Evolutionary conservation across 2,797 vertebrate species (phyloP), one percentile per base, ranked within the genome.

Genomic region (Sparidentex hasta): DNA sequence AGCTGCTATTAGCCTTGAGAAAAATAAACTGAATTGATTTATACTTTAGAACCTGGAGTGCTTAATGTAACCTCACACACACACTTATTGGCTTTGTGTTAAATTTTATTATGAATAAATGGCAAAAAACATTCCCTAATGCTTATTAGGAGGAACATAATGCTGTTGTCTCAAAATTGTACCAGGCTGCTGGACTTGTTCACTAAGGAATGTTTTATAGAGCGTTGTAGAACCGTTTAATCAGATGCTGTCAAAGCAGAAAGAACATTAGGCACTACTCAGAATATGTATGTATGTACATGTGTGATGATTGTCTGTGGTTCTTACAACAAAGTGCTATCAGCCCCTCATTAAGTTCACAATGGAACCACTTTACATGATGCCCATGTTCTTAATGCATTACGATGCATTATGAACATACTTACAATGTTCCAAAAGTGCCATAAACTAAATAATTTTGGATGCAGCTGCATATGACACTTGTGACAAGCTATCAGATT

Each of bases 21-120:
- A 69, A 83, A 74, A 73, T 68, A 68, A 80, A 81, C 41, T 55
- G 66, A 75, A 87, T 80, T 84, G 78, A 83, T 87, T 87, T 76
- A 67, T 67, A 63, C 47, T 78, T 84, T 71, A 46, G 65, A 76
- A 75, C 51, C 27, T 7, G 13, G 44, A 69, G 50, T 70, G 33
- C 54, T 56, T 80, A 69, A 86, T 86, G 56, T 73, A 89, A 80
- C 72, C 52, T 66, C 71, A 73, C 46, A 68, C 47, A 68, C 47
- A 75, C 33, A 72, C 73, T 57, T 83, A 86, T 70, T 86, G 77
- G 62, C 50, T 82, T 86, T 81, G 56, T 82, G 80, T 81, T 80
- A 9, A 51, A 68, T 71, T 52, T 65, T 69, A 78, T 88, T 82
- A 80, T 29, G 81, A 81, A 74, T 64, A 76, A 87, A 84, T 73